Conservation (phyloP, 1,140 invertebrate species). For the Drosophila pruinosa region DNA sequence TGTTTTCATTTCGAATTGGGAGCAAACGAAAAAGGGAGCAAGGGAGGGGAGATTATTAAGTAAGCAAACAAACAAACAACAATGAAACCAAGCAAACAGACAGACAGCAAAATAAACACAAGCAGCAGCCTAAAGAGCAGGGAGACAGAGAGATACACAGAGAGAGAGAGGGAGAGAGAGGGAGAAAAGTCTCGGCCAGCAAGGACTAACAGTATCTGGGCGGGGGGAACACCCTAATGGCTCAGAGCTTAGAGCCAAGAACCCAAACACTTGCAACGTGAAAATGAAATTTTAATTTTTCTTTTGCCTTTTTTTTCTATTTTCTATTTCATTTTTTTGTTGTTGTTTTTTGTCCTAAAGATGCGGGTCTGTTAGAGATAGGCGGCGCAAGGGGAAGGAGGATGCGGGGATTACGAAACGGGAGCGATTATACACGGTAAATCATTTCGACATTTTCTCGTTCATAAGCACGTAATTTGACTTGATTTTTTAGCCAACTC, state of each 20-base stretch:
- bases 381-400: not conserved
- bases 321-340: constrained; percentile 19
- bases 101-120: constrained; percentile 58
- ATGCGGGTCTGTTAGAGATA: constrained; percentile 13
- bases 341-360: not conserved
- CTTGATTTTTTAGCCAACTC: constrained; percentile 63
- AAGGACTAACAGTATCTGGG: no score
- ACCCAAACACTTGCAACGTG: constrained; percentile 16
- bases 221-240: constrained; percentile 15
- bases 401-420: constrained; percentile 20
- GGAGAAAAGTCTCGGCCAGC: no score
- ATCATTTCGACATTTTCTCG: constrained; percentile 82
- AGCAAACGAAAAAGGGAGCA: not conserved
- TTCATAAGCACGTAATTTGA: constrained; percentile 82
- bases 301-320: constrained; percentile 15
- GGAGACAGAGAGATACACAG: not conserved
- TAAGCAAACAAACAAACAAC: constrained; percentile 70
- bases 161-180: not conserved
- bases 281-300: constrained; percentile 76
- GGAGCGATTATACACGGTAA: constrained; percentile 79
- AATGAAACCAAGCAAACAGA: constrained; percentile 73
- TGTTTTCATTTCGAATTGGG: constrained; percentile 50
- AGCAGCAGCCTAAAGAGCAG: constrained; percentile 14
- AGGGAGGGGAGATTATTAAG: constrained; percentile 31
- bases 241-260: not conserved